phyloP scores from a whole-genome alignment of 2,888 invertebrate species.

The Pogonocherus hispidulus region DNA sequence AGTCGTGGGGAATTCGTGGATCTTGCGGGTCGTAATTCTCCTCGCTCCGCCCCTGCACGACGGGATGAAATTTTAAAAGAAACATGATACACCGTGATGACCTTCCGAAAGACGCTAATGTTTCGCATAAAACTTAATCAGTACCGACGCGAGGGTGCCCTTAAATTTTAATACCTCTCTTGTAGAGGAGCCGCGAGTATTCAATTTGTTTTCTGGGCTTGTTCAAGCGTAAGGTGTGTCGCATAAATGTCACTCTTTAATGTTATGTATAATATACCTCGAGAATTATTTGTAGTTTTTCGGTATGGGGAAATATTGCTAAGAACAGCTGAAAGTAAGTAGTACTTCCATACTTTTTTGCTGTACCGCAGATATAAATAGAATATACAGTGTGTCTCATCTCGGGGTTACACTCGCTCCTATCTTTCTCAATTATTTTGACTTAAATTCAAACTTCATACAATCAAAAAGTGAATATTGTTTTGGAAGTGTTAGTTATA shows the following conservation, averaged over 20 bases:
- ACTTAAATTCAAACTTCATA: no score
- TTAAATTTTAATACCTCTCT: constrained; percentile 15
- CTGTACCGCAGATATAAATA: no score
- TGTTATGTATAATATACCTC: not conserved
- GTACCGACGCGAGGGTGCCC: not conserved
- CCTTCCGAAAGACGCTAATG: constrained; percentile 24
- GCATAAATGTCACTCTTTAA: constrained; percentile 2
- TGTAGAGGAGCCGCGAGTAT: constrained; percentile 8
- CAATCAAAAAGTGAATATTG: no score
- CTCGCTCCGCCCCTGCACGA: constrained; percentile 19
- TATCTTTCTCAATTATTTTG: no score
- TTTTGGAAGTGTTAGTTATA: no score
- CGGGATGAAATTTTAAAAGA: constrained; percentile 48
- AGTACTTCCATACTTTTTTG: no score
- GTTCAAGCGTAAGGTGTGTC: constrained; percentile 7
- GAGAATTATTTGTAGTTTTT: not conserved
- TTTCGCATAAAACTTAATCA: constrained; percentile 27
- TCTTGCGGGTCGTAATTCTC: no score
- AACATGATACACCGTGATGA: constrained; percentile 42
- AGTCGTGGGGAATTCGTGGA: no score
- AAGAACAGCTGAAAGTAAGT: not conserved
- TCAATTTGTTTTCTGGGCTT: constrained; percentile 12
- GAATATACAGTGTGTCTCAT: no score
- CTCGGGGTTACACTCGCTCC: no score
- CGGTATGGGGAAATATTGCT: not conserved